Conservation (phyloP, 1,140 invertebrate species). For the Lepidurus arcticus region DNA sequence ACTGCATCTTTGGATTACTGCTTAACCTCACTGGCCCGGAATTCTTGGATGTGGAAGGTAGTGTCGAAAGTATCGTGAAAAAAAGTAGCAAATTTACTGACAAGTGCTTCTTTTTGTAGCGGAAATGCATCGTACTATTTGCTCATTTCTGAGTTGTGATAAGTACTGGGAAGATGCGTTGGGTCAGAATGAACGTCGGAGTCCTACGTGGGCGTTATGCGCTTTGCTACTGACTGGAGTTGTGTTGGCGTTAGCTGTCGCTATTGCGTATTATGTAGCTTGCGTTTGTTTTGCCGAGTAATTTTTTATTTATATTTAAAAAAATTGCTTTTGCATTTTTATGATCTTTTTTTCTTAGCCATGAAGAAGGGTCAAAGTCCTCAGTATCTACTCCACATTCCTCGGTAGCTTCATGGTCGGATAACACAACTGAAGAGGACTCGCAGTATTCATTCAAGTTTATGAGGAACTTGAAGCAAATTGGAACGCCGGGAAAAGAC, state of each 20-base stretch:
- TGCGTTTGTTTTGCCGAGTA: constrained; percentile 9
- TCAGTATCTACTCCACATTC: constrained; percentile 4
- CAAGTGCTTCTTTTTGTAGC: constrained; percentile 51
- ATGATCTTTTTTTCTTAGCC: not conserved
- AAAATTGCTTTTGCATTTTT: not conserved
- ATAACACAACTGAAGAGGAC: not conserved
- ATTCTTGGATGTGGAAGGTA: constrained; percentile 10
- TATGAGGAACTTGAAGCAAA: not conserved
- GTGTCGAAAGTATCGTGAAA: not conserved
- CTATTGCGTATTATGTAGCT: not conserved
- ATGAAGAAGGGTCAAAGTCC: not conserved
- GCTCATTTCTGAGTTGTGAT: constrained; percentile 85
- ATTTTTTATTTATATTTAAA: not conserved
- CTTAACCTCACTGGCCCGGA: not conserved
- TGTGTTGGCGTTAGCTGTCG: not conserved
- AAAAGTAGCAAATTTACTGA: not conserved
- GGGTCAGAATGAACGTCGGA: constrained; percentile 40
- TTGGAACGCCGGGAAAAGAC: not conserved
- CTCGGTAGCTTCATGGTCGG: not conserved
- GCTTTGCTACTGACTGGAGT: not conserved
- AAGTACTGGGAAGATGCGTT: constrained; percentile 81
- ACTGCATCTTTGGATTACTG: not conserved
- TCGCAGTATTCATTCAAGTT: not conserved
- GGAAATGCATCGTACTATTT: constrained; percentile 76
- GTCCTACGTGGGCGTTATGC: not conserved